Base-by-base conservation (phyloP, 2,888 invertebrate genomes). In the Meiosimyza decipiens region DNA sequence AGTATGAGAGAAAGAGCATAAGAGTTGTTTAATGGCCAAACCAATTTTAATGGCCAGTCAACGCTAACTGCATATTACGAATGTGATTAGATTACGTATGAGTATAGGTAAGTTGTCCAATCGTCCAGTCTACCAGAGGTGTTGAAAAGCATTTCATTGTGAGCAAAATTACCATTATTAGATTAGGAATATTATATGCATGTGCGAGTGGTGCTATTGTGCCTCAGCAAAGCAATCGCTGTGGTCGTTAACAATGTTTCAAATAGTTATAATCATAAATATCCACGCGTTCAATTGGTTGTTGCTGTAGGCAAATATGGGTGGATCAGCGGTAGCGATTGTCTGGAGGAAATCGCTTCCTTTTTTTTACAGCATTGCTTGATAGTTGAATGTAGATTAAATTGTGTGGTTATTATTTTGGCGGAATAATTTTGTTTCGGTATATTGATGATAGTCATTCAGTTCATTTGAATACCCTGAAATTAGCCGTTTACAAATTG, bases 81-180 rank as follows among this genome's bases (percentile, higher is more conserved):
- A 76, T 77, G 73, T 79, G 82, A 82, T 82, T 83, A 82, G 82
- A 83, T 82, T 83, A 78, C 9, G 47, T 2, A 52, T 47, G 15
- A 50, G 15, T 49, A 15, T 65, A 15, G 55, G 16, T 71, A 49
- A 50, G 60, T 54, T 60, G 60, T 65, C 16, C 52, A 51, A 18
- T 16, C 50, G 16, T 22, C 49, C 33, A 22, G 28, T 22, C 52
- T 15, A 2, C 9, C 33, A 78, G 77, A 82, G 83, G 83, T 83
- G 83, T 82, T 80, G 77, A 78, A 77, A 79, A 78, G 77, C 82
- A 79, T 78, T 82, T 78, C 78, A 76, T 80, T 82, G 75, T 76
- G 74, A 75, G 75, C 66, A 66, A 77, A 82, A 82, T 82, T 80
- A 82, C 82, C 82, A 82, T 83, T 82, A 83, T 82, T 82, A 82